Percentiles rank a stretch among this genome's conserved stretches.
phyloP scores from a whole-genome alignment of 30 jellyfish, hydroid and myxozoan species.

The Cassiopea andromeda region DNA sequence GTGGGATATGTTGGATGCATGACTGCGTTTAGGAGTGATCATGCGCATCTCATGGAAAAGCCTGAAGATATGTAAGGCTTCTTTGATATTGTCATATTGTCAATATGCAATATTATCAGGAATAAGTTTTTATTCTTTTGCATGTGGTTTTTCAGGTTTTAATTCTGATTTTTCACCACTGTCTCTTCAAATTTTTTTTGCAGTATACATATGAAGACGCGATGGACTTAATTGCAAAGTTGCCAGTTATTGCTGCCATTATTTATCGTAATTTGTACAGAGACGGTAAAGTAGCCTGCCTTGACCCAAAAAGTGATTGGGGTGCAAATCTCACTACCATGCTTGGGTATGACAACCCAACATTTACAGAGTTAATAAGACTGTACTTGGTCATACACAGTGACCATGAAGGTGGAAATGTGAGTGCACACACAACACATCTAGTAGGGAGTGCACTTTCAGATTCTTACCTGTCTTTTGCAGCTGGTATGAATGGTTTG shows the following conservation, averaged over 20 bases:
- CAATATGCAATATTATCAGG: too few relatives aligned
- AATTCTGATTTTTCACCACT: neutral
- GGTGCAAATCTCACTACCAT: slow-evolving; percentile 85
- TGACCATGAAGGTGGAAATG: slow-evolving; percentile 99
- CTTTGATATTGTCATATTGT: too few relatives aligned
- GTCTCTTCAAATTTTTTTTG: neutral
- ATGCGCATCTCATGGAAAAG: too few relatives aligned
- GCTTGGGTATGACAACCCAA: slow-evolving; percentile 79
- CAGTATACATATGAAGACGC: slow-evolving; percentile 95
- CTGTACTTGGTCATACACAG: slow-evolving; percentile 93
- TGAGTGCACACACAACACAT: slow-evolving; percentile 98
- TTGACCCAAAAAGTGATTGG: slow-evolving; percentile 86
- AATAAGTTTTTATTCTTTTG: neutral
- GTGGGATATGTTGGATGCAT: too few relatives aligned
- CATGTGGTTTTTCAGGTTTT: neutral
- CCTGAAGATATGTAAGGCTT: too few relatives aligned
- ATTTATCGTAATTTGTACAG: slow-evolving; percentile 89
- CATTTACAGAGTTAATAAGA: slow-evolving; percentile 89
- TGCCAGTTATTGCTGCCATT: slow-evolving; percentile 94
- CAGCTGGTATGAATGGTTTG: slow-evolving; percentile 98
- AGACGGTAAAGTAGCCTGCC: slow-evolving; percentile 95
- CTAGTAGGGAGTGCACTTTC: slow-evolving; percentile 97
- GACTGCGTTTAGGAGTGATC: too few relatives aligned
- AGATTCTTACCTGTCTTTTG: slow-evolving; percentile 93
- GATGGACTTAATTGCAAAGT: slow-evolving; percentile 93